Conservation (phyloP, 2,797 vertebrate species). For the Labroides dimidiatus region DNA sequence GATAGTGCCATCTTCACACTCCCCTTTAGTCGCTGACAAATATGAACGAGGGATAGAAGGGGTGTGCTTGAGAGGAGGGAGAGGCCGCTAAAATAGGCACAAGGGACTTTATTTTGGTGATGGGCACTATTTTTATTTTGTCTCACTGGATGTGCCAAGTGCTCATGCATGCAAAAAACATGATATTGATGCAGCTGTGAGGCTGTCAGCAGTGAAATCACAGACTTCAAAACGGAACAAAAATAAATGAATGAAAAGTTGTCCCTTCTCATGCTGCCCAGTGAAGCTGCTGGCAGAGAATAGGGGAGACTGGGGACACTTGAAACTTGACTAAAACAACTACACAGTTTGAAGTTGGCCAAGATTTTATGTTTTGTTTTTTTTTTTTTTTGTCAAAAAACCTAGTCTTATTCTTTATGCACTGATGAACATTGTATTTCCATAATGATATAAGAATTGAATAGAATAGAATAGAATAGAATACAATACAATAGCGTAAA, state of each 20-base stretch:
- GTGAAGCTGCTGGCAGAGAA: not conserved
- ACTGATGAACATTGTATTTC: too few species aligned
- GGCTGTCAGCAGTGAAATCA: slow-evolving; percentile 27
- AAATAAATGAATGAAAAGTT: slow-evolving; percentile 31
- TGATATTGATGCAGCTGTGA: not conserved
- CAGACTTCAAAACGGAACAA: slow-evolving; percentile 9
- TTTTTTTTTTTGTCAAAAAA: too few species aligned
- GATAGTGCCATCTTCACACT: slow-evolving; percentile 42
- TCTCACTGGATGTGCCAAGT: not conserved
- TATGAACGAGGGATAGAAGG: slow-evolving; percentile 2
- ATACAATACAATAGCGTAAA: too few species aligned
- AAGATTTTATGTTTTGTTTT: too few species aligned
- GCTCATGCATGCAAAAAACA: slow-evolving; percentile 2
- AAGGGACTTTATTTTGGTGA: slow-evolving; percentile 29
- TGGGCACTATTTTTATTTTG: slow-evolving; percentile 20
- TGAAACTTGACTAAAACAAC: not conserved
- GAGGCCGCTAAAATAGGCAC: slow-evolving; percentile 20
- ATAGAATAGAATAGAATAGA: too few species aligned
- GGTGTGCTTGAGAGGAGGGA: slow-evolving; percentile 7
- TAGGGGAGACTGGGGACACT: not conserved
- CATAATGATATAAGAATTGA: too few species aligned
- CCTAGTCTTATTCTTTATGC: too few species aligned
- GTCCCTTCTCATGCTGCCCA: not conserved
- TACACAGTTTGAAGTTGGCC: not conserved
- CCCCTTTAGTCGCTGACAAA: slow-evolving; percentile 32